Base-by-base conservation (phyloP, 2,888 invertebrate genomes). In the Timema podura region DNA sequence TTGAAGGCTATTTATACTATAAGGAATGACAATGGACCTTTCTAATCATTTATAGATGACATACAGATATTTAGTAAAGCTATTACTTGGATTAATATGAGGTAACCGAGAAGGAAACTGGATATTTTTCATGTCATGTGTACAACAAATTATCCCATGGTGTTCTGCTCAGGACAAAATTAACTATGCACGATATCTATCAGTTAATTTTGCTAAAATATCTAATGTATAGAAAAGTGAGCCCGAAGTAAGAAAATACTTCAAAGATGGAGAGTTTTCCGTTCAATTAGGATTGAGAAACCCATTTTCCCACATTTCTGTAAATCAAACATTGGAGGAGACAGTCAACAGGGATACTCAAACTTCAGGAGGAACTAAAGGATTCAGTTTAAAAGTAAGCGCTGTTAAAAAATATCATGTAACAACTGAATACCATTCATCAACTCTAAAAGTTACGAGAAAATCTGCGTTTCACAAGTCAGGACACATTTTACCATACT, bases 191-290 rank as follows among this genome's bases (percentile, higher is more conserved):
- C 15, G 57, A 13, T 8, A 61, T 61, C 5, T 61, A 45, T 44
- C 61, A 61, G 45, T 61, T 10, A 30, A 61, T 61, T 61, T 61
- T 61, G 61, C 61, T 44, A 30, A 61, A 61, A 5, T 61, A 61
- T 44, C 61, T 44, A 61, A 61, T 11, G 11, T 61, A 3, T 45
- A 44, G 45, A 13, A 61, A 61, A 61, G 30, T 44, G 45, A 13
- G 44, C 61, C 61, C 30, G 8, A 30, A 45, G 61, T 44, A 30
- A 16, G 30, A 8, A 30, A 57, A 9, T 30, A 57, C 57, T 57
- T 57, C 16, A 30, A 45, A 11, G 45, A 8, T 3, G 61, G 30
- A 45, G 44, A n/a, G 30, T 61, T 57, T 5, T 57, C 57, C 30
- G 57, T 57, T 57, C 57, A 57, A 5, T 57, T 8, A 11, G 30